Conservation (phyloP, 2,797 vertebrate genomes). For the Valencia hispanica region DNA sequence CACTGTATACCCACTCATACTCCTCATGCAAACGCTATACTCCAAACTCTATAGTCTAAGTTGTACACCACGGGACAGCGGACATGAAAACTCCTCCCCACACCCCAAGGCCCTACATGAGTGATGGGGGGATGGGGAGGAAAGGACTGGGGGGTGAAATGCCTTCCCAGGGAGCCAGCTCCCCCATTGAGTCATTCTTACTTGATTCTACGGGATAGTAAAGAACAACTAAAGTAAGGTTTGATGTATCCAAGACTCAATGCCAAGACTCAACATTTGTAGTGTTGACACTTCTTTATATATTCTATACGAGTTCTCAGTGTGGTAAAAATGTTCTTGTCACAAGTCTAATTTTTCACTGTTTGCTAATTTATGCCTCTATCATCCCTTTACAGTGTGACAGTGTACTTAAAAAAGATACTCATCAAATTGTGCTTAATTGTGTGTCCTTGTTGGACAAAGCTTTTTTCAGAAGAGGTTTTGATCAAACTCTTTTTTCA, state of each 20-base stretch:
- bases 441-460: neutral
- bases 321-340: neutral
- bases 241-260: too few relatives aligned
- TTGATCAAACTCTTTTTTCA: neutral
- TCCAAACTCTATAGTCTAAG: too few relatives aligned
- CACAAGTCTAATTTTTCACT: neutral
- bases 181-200: too few relatives aligned
- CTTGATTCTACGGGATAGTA: too few relatives aligned
- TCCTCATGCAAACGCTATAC: too few relatives aligned
- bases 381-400: neutral
- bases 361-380: neutral
- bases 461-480: neutral
- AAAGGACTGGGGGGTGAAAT: too few relatives aligned
- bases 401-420: neutral
- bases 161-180: too few relatives aligned
- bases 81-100: too few relatives aligned
- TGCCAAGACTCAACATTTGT: neutral
- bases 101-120: too few relatives aligned
- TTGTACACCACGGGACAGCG: too few relatives aligned
- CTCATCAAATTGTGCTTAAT: neutral
- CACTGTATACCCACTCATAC: too few relatives aligned
- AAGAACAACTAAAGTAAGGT: neutral
- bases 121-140: too few relatives aligned
- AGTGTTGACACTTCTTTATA: neutral
- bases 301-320: neutral